Evolutionary conservation across 2,888 invertebrate species (phyloP).

Genomic region (Scaptomyza cyrtandrae): DNA sequence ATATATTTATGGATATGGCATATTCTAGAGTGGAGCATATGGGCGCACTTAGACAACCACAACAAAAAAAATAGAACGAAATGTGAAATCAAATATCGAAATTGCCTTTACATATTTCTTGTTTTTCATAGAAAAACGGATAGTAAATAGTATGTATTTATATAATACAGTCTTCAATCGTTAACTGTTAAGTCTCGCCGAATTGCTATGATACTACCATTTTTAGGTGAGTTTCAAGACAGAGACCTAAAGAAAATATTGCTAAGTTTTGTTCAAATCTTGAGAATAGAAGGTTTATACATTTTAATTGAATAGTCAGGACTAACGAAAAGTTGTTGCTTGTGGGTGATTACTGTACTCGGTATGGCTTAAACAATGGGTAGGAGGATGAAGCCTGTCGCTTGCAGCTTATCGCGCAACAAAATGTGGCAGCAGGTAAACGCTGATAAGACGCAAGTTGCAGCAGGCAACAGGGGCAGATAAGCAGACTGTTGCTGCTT

Average conservation of each 20-base stretch:
- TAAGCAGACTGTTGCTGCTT: slow-evolving; percentile 45
- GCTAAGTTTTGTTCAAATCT: background rate
- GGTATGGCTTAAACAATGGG: slow-evolving; percentile 6
- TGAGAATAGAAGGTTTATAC: background rate
- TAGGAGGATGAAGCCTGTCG: slow-evolving; percentile 22
- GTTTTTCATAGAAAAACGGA: slow-evolving; percentile 35
- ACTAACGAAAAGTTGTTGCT: background rate
- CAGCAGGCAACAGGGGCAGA: slow-evolving; percentile 38
- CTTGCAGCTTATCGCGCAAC: slow-evolving; percentile 54
- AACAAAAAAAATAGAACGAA: slow-evolving; percentile 41
- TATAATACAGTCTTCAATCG: background rate
- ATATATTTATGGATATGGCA: slow-evolving; percentile 23
- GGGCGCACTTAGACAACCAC: slow-evolving; percentile 39
- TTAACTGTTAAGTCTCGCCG: background rate
- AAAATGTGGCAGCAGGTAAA: slow-evolving; percentile 62
- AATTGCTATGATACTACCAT: too few relatives aligned
- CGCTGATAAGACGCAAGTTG: slow-evolving; percentile 47
- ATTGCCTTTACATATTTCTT: slow-evolving; percentile 43
- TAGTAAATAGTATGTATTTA: slow-evolving; percentile 14
- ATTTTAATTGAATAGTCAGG: too few relatives aligned
- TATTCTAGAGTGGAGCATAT: slow-evolving; percentile 51
- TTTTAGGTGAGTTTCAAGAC: background rate
- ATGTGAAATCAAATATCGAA: slow-evolving; percentile 73
- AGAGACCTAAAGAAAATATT: background rate
- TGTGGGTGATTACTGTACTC: background rate